These are phyloP conservation scores for Callinectes sapidus DNA, from an alignment of 2,888 invertebrate species.

Conservation along the genomic window DNA sequence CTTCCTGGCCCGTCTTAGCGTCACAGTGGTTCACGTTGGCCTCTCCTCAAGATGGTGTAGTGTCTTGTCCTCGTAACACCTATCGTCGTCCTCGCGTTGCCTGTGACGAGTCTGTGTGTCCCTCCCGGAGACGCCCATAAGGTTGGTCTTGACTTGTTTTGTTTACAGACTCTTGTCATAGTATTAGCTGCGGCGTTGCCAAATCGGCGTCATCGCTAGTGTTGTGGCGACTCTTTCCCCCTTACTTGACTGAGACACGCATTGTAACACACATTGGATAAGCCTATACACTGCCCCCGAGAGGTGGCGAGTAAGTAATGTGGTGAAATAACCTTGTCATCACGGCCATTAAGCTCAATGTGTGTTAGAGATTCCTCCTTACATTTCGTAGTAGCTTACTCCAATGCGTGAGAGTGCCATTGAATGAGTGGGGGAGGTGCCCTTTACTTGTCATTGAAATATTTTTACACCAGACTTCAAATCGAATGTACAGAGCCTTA, in stretches of 20 bases:
- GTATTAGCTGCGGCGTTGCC: conserved; percentile 72
- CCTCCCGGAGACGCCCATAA: conserved; percentile 46
- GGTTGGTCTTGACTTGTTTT: conserved; percentile 64
- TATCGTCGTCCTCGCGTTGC: background rate
- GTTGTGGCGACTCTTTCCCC: conserved; percentile 47
- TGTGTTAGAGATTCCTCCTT: conserved; percentile 63
- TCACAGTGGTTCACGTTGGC: conserved; percentile 46
- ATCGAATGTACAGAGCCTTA: no score
- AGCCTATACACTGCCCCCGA: background rate
- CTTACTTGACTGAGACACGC: background rate
- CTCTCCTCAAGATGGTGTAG: conserved; percentile 47
- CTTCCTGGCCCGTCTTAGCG: conserved; percentile 42
- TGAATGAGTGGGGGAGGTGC: conserved; percentile 61
- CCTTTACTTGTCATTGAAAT: conserved; percentile 28
- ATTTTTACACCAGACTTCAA: background rate
- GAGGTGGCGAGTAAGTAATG: background rate
- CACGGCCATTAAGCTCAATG: conserved; percentile 50
- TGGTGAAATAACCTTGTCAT: conserved; percentile 2
- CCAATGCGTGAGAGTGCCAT: conserved; percentile 64
- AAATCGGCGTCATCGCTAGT: conserved; percentile 61
- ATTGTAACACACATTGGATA: background rate
- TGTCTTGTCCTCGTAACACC: background rate
- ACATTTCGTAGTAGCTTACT: conserved; percentile 71
- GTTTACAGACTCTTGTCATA: conserved; percentile 71
- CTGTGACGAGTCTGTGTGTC: conserved; percentile 24